Evolutionary conservation across 2,888 invertebrate species (phyloP).

Genomic region (Caradrina clavipalpis): DNA sequence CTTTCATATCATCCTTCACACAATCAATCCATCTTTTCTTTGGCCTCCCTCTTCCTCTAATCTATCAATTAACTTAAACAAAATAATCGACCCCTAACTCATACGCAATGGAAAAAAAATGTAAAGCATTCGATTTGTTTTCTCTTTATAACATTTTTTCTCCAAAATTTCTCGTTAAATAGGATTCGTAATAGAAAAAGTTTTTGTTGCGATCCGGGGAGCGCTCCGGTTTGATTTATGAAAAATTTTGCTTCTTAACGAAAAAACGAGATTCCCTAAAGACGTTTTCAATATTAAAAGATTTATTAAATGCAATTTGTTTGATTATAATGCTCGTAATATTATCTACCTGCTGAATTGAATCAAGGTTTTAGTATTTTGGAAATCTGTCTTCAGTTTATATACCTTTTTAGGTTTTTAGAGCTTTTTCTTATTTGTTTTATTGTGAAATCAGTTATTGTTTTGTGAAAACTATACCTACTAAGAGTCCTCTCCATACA

Average conservation of each 20-base stretch:
- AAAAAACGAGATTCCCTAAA: conserved; percentile 52
- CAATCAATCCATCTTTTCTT: too few relatives aligned
- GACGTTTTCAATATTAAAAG: conserved; percentile 64
- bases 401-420: not conserved
- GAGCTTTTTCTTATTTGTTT: not conserved
- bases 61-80: conserved; percentile 10
- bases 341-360: conserved; percentile 14
- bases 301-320: conserved; percentile 54
- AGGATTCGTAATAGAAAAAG: conserved; percentile 67
- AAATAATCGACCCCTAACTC: conserved; percentile 4
- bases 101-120: conserved; percentile 14
- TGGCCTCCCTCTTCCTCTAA: too few relatives aligned
- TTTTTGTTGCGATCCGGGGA: conserved; percentile 55
- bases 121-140: conserved; percentile 45
- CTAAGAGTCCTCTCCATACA: too few relatives aligned
- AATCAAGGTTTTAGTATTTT: conserved; percentile 4
- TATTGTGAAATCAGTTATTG: not conserved
- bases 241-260: conserved; percentile 61
- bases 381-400: not conserved
- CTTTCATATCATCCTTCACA: too few relatives aligned
- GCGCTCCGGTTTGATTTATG: conserved; percentile 66
- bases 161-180: conserved; percentile 53
- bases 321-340: conserved; percentile 37
- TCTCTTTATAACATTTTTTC: conserved; percentile 28
- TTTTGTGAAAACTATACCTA: too few relatives aligned